A percentile compares a stretch with the other conserved stretches of the same genome.
Conservation (phyloP, 2,113 vertebrate genomes). For the Microcebus murinus region DNA sequence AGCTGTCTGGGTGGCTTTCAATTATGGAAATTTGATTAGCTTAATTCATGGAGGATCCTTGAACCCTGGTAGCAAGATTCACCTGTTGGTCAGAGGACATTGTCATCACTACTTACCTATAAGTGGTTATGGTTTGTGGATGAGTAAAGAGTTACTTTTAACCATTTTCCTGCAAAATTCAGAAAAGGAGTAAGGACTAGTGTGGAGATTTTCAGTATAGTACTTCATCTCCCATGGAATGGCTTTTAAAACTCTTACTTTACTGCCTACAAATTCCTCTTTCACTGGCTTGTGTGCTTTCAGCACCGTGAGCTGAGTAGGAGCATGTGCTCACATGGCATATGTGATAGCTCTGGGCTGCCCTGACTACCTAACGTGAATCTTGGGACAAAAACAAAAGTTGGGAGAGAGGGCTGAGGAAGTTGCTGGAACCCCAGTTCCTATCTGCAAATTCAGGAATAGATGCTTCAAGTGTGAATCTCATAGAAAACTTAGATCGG, state of each 20-base stretch:
- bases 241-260: background rate
- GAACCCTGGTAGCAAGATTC: background rate
- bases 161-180: background rate
- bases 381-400: background rate
- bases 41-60: background rate
- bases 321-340: background rate
- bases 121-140: background rate
- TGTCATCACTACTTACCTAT: background rate
- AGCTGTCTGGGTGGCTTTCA: background rate
- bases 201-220: background rate
- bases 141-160: background rate
- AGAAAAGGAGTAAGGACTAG: background rate
- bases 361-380: background rate
- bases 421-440: background rate
- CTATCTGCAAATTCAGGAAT: background rate
- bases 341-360: accelerated
- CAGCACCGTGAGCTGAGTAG: background rate
- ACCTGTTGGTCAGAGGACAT: background rate
- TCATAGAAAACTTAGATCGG: background rate
- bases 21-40: background rate
- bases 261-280: background rate
- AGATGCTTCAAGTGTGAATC: background rate
- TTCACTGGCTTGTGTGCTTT: background rate
- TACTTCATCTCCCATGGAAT: background rate
- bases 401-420: background rate